phyloP scores from a whole-genome alignment of 1,140 invertebrate genomes.

The Semibalanus balanoides region DNA sequence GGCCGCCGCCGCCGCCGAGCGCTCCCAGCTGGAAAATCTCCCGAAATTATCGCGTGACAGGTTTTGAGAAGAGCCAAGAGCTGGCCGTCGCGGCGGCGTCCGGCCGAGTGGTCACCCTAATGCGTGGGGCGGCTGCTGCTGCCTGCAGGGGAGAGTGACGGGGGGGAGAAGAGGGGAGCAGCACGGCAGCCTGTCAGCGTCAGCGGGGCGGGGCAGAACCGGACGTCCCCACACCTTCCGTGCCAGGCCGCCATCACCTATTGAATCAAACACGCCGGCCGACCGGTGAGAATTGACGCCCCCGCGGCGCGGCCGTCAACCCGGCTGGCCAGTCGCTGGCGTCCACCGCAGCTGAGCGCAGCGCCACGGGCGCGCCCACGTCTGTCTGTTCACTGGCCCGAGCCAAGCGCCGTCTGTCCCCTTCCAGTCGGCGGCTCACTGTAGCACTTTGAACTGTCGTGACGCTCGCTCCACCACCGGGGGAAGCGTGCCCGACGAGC shows the following conservation, averaged over 20 bases:
- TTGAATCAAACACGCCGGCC: background rate
- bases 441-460: too few species aligned
- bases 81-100: background rate
- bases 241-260: background rate
- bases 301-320: background rate
- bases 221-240: background rate
- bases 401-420: too few species aligned
- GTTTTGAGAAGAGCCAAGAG: background rate
- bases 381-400: too few species aligned
- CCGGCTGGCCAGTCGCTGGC: background rate
- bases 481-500: too few species aligned
- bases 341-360: too few species aligned
- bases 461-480: too few species aligned
- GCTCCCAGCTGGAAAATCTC: background rate
- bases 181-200: background rate
- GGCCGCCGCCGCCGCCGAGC: too few species aligned
- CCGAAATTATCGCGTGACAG: background rate
- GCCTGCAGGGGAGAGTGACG: too few species aligned
- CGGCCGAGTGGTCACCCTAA: background rate
- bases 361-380: too few species aligned
- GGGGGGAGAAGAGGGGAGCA: background rate
- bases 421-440: too few species aligned
- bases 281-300: background rate
- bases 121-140: background rate
- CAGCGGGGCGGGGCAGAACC: background rate